Conservation (phyloP, 2,797 vertebrate genomes). For the Poecilia wingei region DNA sequence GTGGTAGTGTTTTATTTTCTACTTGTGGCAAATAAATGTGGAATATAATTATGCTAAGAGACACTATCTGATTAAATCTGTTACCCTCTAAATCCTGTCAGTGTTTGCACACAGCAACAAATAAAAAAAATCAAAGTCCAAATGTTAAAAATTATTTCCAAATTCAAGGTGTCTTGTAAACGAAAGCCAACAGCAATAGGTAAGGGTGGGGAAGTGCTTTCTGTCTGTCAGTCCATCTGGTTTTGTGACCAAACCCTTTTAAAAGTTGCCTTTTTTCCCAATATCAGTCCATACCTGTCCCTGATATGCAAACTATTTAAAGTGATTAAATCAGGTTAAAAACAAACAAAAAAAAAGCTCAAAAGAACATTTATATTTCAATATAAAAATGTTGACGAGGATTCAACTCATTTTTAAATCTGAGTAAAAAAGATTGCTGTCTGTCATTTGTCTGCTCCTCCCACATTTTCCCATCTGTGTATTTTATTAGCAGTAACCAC, state of each 20-base stretch:
- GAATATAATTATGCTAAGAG: slow-evolving; percentile 30
- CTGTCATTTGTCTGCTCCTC: background rate
- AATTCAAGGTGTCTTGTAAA: background rate
- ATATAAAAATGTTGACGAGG: background rate
- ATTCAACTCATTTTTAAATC: background rate
- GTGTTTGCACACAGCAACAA: background rate
- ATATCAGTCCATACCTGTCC: background rate
- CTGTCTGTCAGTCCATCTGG: background rate
- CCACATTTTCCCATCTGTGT: background rate
- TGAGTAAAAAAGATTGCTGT: background rate
- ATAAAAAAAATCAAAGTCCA: background rate
- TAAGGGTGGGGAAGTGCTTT: background rate
- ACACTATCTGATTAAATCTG: slow-evolving; percentile 27
- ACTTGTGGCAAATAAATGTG: slow-evolving; percentile 44
- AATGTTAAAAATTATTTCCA: background rate
- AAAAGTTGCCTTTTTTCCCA: background rate
- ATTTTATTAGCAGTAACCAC: slow-evolving; percentile 5
- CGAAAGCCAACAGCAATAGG: background rate
- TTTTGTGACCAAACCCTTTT: background rate
- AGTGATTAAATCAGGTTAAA: background rate
- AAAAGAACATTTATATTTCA: background rate
- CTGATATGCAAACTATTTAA: background rate
- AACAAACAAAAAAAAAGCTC: background rate
- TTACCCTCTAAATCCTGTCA: background rate
- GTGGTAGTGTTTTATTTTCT: slow-evolving; percentile 66